Evolutionary conservation across 2,888 invertebrate species (phyloP), one percentile per base, ranked within the genome.

Genomic region (Nymphalis polychloros): DNA sequence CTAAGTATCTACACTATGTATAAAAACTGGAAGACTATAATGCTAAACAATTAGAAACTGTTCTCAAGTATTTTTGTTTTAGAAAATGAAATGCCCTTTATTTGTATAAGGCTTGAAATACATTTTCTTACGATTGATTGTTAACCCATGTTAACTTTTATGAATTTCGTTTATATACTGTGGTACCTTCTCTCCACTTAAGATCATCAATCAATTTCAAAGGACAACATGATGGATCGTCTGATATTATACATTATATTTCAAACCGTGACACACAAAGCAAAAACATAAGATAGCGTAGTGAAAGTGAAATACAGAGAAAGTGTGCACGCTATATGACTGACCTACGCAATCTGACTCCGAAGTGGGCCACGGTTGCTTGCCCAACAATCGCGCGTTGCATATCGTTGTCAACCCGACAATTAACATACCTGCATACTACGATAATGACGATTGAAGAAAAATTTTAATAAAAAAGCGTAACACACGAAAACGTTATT

Each of bases 291-390:
- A 57, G 64, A 70, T 72, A 66, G 61, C 69, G 67, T 62, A 71
- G 72, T 68, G 69, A 88, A 89, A 89, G 89, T 86, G 81, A 86
- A 88, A 81, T 83, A 81, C 76, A 76, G 87, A 83, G 90, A 90
- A 90, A 90, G 90, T 86, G 77, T 79, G 79, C 80, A 77, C 78
- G 76, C 73, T 77, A 77, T 70, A 82, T 84, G 86, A 84, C 86
- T 89, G 89, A 89, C 90, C 89, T 88, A 89, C 90, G 88, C 88
- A 89, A 87, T 85, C 84, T 84, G 84, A 79, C 80, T 79, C 65
- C 74, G 76, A 89, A 84, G 84, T 87, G 76, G 87, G 88, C 83
- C 88, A 86, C 80, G 83, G 81, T 77, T 82, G 77, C 74, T 74
- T 75, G 71, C 67, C 70, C 66, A 70, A 70, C 64, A 75, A 59